Evolutionary conservation across 2,888 invertebrate genomes (phyloP), one percentile per base, ranked within the genome.

Genomic region (Deilephila elpenor): DNA sequence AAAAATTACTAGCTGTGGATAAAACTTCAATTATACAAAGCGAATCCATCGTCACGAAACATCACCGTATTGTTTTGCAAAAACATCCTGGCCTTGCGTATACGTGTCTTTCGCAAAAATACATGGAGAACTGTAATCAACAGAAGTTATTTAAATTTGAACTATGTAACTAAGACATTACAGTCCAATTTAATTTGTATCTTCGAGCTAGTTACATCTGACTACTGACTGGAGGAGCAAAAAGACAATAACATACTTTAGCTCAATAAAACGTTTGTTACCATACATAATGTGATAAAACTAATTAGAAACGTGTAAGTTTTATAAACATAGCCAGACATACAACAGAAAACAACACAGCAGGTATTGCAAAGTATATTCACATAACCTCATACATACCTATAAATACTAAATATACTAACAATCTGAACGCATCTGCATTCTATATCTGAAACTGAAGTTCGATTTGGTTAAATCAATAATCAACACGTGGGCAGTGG

Each of bases 71-170:
- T 67, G 67, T 67, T 67, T 67, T 67, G 67, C 25, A 37, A 44
- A 71, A 71, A 71, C 59, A 71, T 37, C 71, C 71, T 14, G 71
- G 59, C 71, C 71, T 67, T 25, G 64, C 17, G 25, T 51, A 67
- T 44, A 67, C 67, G 67, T 67, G 67, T 67, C 67, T 67, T 67
- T 67, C 67, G 67, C 67, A 67, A 67, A 67, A 67, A 67, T 67
- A 67, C 67, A 67, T 67, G 67, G 51, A 64, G 20, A 25, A 34
- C 20, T 62, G n/a, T 19, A 37, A 34, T 37, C 32, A 44, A 44
- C n/a, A 20, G 64, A 44, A 20, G 64, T 29, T 44, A 67, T 25
- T 25, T 20, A 25, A 51, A 51, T 67, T 11, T 51, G 11, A 25
- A 67, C 44, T 44, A 14, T 64, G 37, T 37, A 44, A 44, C 14